Percentiles rank a stretch among this genome's conserved stretches.
These are phyloP conservation scores for Ennomos erosarius DNA, from an alignment of 2,888 invertebrate species.

Conservation along the genomic window DNA sequence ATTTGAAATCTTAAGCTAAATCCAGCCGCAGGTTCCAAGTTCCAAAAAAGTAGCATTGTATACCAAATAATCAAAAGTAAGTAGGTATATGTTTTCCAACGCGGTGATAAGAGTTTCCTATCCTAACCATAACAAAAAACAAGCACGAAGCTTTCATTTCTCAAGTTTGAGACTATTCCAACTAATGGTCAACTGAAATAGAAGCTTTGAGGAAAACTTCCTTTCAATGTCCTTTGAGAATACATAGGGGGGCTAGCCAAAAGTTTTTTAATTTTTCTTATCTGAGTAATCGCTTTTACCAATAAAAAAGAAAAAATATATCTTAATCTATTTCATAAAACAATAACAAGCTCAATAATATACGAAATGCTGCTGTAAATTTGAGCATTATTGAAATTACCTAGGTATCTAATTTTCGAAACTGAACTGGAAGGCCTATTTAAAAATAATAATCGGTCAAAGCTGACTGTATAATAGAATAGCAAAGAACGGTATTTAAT, in stretches of 20 bases:
- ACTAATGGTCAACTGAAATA: constrained; percentile 9
- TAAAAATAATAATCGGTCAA: constrained; percentile 29
- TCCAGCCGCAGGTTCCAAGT: no score
- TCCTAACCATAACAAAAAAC: no score
- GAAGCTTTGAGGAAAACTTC: constrained; percentile 10
- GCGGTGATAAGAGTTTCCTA: no score
- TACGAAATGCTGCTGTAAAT: not conserved
- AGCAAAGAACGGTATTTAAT: constrained; percentile 36
- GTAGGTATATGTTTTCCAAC: no score
- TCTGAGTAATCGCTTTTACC: constrained; percentile 6
- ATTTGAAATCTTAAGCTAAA: no score
- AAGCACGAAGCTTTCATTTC: not conserved
- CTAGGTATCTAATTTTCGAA: not conserved
- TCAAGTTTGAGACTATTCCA: constrained; percentile 3
- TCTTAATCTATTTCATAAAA: not conserved
- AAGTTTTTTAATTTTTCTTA: constrained; percentile 27
- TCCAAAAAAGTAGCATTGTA: no score
- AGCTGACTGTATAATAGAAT: constrained; percentile 39
- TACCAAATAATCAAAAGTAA: no score
- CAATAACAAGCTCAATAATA: not conserved
- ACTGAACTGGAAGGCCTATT: constrained; percentile 16
- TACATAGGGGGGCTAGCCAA: constrained; percentile 2
- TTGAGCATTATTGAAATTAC: constrained; percentile 11
- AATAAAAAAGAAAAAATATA: not conserved
- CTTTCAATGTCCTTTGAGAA: constrained; percentile 9